Evolutionary conservation across 2,888 invertebrate genomes (phyloP).

Genomic region (Ormia ochracea): DNA sequence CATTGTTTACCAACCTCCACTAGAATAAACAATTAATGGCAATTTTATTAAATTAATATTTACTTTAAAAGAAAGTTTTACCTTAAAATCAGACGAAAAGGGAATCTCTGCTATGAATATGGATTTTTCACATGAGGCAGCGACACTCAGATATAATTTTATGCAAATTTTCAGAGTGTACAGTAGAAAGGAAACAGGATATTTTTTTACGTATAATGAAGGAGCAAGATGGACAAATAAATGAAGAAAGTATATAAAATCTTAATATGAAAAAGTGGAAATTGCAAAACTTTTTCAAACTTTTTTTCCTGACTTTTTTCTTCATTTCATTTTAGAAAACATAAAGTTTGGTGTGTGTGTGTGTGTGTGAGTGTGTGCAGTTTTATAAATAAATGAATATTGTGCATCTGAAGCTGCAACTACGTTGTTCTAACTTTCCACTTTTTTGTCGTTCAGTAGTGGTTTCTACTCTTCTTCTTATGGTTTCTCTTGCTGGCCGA

Average conservation of each 20-base stretch:
- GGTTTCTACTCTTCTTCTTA: not conserved
- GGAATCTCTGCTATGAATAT: conserved; percentile 8
- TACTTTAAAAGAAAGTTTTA: not conserved
- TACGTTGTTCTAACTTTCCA: conserved; percentile 15
- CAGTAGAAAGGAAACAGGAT: not conserved
- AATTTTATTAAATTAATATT: too few species aligned
- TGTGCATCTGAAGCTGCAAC: conserved; percentile 37
- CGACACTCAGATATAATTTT: conserved; percentile 47
- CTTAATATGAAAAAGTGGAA: conserved; percentile 61
- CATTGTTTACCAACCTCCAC: too few species aligned
- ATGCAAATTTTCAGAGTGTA: conserved; percentile 52
- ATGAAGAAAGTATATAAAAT: conserved; percentile 11
- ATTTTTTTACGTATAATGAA: conserved; percentile 46
- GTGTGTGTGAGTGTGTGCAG: conserved; percentile 28
- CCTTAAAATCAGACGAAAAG: not conserved
- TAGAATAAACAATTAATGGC: too few species aligned
- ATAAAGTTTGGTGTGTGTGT: conserved; percentile 30
- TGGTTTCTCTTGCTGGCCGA: conserved; percentile 9
- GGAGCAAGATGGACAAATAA: conserved; percentile 44
- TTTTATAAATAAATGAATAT: conserved; percentile 38
- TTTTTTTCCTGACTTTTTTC: not conserved
- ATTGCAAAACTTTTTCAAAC: conserved; percentile 51
- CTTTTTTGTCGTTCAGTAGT: conserved; percentile 1
- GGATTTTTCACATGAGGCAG: conserved; percentile 1
- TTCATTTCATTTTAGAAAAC: conserved; percentile 17